Evolutionary conservation across 2,888 invertebrate species (phyloP).

Genomic region (Drosophila cognata): DNA sequence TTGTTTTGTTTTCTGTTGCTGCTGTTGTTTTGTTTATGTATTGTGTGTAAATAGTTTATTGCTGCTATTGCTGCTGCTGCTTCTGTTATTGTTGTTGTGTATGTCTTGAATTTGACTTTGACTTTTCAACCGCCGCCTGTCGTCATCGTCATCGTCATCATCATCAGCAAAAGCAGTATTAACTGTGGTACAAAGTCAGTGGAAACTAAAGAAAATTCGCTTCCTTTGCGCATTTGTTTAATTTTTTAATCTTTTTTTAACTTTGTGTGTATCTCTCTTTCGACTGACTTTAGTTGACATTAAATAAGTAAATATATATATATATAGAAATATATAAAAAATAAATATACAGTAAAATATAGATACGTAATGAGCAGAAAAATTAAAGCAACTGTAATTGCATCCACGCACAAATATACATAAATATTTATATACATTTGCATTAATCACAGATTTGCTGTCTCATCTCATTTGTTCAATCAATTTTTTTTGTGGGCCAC

Average conservation of each 20-base stretch:
- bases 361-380: neutral
- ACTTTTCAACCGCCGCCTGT: conserved; percentile 77
- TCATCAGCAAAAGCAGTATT: conserved; percentile 34
- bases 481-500: conserved; percentile 19
- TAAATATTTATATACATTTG: neutral
- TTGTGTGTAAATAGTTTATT: conserved; percentile 45
- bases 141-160: conserved; percentile 48
- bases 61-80: conserved; percentile 35
- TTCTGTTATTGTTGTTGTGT: conserved; percentile 45
- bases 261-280: neutral
- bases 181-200: conserved; percentile 33
- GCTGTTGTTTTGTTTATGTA: conserved; percentile 50
- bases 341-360: neutral
- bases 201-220: neutral
- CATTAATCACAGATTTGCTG: conserved; percentile 10
- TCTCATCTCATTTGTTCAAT: conserved; percentile 14
- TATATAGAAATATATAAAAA: neutral
- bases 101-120: conserved; percentile 77
- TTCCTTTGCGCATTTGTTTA: neutral
- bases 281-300: neutral
- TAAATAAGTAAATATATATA: neutral
- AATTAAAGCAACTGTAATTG: neutral
- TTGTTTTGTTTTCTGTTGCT: conserved; percentile 64
- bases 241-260: neutral
- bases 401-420: neutral